These are phyloP conservation scores for Ormyrus pomaceus DNA, from an alignment of 2,888 invertebrate genomes.

Conservation along the genomic window DNA sequence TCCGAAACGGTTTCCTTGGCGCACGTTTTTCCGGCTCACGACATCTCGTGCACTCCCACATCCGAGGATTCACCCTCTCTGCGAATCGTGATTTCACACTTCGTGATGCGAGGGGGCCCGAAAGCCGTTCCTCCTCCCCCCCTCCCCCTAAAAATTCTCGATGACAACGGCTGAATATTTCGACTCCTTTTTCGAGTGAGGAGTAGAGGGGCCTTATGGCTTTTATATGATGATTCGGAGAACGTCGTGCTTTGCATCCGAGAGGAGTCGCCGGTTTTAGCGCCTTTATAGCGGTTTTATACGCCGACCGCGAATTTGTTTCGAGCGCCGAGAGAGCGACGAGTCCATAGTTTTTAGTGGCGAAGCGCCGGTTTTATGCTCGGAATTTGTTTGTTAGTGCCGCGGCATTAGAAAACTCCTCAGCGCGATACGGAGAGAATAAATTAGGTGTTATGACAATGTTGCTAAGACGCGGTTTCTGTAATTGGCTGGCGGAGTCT, in stretches of 20 bases:
- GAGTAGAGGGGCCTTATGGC: too few relatives aligned
- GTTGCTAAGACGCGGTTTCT: too few relatives aligned
- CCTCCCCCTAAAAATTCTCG: not conserved
- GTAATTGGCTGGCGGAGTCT: too few relatives aligned
- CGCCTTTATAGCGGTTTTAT: not conserved
- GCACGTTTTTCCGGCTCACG: slow-evolving; percentile 55
- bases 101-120: slow-evolving; percentile 54
- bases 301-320: not conserved
- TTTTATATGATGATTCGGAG: not conserved
- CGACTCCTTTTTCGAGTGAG: not conserved
- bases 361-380: too few relatives aligned
- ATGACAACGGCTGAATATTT: slow-evolving; percentile 30
- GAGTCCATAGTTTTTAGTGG: too few relatives aligned
- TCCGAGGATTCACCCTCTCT: slow-evolving; percentile 52
- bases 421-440: too few relatives aligned
- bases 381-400: too few relatives aligned
- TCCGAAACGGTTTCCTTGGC: slow-evolving; percentile 50
- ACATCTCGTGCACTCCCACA: slow-evolving; percentile 38
- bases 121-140: not conserved
- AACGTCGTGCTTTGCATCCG: not conserved
- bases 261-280: not conserved
- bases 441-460: too few relatives aligned
- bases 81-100: slow-evolving; percentile 63
- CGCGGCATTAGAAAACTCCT: too few relatives aligned
- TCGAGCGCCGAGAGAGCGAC: too few relatives aligned